These are phyloP conservation scores for Frankliniella fusca DNA, from an alignment of 2,888 invertebrate genomes.

Conservation along the genomic window DNA sequence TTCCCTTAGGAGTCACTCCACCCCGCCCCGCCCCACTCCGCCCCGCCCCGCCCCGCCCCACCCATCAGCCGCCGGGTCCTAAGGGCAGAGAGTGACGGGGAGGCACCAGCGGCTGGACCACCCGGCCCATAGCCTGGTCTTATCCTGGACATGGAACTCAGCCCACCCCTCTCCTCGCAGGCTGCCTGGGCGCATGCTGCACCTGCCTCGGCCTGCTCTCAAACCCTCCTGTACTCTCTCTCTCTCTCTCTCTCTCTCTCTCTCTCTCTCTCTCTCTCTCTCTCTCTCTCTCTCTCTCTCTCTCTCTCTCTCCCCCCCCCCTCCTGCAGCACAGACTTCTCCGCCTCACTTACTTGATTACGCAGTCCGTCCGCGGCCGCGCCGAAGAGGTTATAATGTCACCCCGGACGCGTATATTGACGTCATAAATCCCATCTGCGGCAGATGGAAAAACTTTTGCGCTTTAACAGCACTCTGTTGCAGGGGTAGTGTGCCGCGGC, in stretches of 20 bases:
- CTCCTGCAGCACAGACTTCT: background rate
- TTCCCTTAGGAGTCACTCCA: too few relatives aligned
- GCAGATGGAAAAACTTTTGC: conserved; percentile 20
- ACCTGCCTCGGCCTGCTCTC: background rate
- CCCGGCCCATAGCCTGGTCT: background rate
- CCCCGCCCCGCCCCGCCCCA: background rate
- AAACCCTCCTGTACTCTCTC: background rate
- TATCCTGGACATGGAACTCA: background rate
- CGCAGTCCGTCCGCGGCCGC: background rate
- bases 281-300: conserved; percentile 5
- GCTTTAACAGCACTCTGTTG: background rate
- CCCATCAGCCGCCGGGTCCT: background rate
- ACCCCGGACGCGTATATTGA: background rate
- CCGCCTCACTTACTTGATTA: background rate
- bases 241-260: background rate
- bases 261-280: conserved; percentile 3
- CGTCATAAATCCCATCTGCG: background rate
- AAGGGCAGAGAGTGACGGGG: background rate
- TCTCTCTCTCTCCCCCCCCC: background rate
- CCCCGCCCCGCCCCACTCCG: background rate
- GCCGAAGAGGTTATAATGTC: background rate
- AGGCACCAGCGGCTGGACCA: too few relatives aligned
- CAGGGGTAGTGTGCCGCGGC: background rate
- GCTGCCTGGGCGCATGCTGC: background rate
- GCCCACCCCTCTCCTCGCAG: background rate